A percentile compares a stretch with the other conserved stretches of the same genome.
Conservation (phyloP, 2,113 vertebrate genomes). For the Tachycineta bicolor region DNA sequence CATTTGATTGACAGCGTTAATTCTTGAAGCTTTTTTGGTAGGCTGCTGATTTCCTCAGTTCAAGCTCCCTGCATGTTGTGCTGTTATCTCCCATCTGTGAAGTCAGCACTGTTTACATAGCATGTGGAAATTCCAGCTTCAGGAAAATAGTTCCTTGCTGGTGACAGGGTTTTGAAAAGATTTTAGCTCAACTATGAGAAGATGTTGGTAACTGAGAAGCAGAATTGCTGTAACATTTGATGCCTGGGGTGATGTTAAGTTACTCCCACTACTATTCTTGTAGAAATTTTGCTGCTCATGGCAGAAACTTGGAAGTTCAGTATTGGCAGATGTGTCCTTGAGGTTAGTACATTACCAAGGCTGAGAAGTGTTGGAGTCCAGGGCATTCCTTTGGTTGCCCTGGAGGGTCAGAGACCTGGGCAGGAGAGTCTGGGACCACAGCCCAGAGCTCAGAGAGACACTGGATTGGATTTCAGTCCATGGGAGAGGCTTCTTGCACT, state of each 20-base stretch:
- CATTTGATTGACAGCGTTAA: neutral
- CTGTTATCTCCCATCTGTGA: neutral
- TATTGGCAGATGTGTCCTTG: neutral
- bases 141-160: neutral
- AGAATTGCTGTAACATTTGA: neutral
- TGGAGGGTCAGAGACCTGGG: too few relatives aligned
- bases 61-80: neutral
- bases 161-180: neutral
- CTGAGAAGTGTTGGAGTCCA: too few relatives aligned
- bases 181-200: neutral
- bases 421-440: too few relatives aligned
- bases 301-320: neutral
- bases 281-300: neutral
- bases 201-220: neutral
- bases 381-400: too few relatives aligned
- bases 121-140: rapidly evolving
- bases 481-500: too few relatives aligned
- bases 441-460: too few relatives aligned
- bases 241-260: neutral
- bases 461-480: too few relatives aligned
- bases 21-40: neutral
- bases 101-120: neutral
- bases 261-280: neutral
- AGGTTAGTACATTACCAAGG: neutral
- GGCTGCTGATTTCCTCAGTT: neutral